Evolutionary conservation across 2,888 invertebrate genomes (phyloP), one percentile per base, ranked within the genome.

Genomic region (Drosophila melanocephala): DNA sequence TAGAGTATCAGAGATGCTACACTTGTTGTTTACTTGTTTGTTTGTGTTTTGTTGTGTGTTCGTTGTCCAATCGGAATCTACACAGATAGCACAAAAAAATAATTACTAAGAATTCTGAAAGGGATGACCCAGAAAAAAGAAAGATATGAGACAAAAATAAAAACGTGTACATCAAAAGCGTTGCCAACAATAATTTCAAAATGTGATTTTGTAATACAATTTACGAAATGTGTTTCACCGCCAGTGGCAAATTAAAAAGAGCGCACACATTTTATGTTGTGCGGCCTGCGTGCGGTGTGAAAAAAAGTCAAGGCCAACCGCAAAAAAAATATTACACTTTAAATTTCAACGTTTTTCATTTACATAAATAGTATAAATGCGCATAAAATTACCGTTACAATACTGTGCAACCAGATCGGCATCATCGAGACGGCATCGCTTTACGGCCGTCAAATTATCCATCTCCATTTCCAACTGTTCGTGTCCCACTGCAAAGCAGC

Each of bases 381-480:
- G 72, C 72, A 70, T 72, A 81, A 72, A 83, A 79, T 89, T 87
- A 92, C 92, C 92, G 82, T 91, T 92, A 77, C 91, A 92, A 85
- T 92, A 92, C 81, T 92, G 92, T 32, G 92, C 92, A 47, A 89
- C 83, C 59, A 88, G 70, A 73, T 88, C 91, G 65, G 80, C 90
- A 75, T 91, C 87, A 73, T 92, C 92, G 58, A 89, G 92, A 64
- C 92, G 92, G 75, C 92, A 92, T 26, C 92, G 89, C 73, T 92
- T 92, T 70, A 88, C 85, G 56, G 84, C 76, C 66, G 83, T 72
- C 73, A 79, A 70, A 57, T 74, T 69, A 53, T 77, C 71, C 73
- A 75, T 65, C 69, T 75, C 79, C 68, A 47, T 68, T 30, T 75
- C 80, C 75, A 71, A 44, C 72, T 60, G 58, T 39, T 77, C 72